phyloP scores from a whole-genome alignment of 92 coral and sea anemone genomes.

The Plumapathes pennacea region DNA sequence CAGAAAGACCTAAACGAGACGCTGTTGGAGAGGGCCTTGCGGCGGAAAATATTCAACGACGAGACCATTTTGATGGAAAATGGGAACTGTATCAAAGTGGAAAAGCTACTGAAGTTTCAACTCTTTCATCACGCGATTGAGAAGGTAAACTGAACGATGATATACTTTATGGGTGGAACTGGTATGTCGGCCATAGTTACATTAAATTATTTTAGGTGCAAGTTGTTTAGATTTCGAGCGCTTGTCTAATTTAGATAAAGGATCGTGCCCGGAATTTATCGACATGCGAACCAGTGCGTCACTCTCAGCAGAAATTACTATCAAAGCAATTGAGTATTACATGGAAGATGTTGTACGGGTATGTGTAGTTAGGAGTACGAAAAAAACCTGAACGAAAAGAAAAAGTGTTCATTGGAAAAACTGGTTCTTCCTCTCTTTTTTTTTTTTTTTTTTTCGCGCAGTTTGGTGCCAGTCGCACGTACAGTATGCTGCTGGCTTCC shows the following conservation, averaged over 20 bases:
- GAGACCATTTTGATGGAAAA: slow-evolving; percentile 8
- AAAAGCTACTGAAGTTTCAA: slow-evolving; percentile 13
- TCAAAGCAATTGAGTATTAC: no score
- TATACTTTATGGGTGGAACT: no score
- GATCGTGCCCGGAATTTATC: no score
- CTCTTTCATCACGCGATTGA: slow-evolving; percentile 22
- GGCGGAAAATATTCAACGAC: slow-evolving; percentile 2
- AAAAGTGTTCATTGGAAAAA: not conserved
- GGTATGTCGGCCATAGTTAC: no score
- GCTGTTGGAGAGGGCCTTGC: slow-evolving; percentile 19
- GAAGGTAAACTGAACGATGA: slow-evolving; percentile 11
- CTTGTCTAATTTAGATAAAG: no score
- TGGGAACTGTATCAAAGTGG: slow-evolving; percentile 13
- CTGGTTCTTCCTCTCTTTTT: no score
- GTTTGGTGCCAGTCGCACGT: slow-evolving; percentile 35
- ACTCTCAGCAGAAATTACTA: no score
- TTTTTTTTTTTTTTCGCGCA: not conserved
- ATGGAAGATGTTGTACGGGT: no score
- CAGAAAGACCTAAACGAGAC: slow-evolving; percentile 14
- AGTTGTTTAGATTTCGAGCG: no score
- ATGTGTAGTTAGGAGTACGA: not conserved
- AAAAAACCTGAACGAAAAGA: not conserved
- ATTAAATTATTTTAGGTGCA: not conserved
- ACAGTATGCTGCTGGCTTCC: slow-evolving; percentile 17
- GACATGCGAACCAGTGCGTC: no score